Base-by-base conservation (phyloP, 2,888 invertebrate genomes). In the Alloplasta piceator region DNA sequence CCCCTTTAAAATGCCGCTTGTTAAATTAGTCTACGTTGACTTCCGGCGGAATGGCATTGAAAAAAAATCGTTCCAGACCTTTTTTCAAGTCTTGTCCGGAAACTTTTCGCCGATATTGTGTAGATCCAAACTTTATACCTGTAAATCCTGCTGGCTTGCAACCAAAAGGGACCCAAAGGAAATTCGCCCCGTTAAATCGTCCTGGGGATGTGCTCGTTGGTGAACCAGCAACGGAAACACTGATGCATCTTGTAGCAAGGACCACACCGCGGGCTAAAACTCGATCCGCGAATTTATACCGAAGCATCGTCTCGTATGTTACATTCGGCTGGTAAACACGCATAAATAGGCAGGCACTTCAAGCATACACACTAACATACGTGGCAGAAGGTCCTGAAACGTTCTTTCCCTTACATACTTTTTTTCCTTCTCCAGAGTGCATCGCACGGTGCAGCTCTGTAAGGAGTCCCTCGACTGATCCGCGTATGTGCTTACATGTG, bases 231-330 rank as follows among this genome's bases (percentile, higher is more conserved):
- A 2, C 26, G 26, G 26, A 26, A 26, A 26, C 26, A 55, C 55
- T 14, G 64, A 14, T 43, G 55, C 26, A 78, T 58, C 67, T 63
- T 61, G 52, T 50, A 50, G 72, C 66, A 41, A 58, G 78, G 80
- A 81, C 80, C 80, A 81, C 77, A 78, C 80, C 60, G 73, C 38
- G 39, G 73, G 63, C 73, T 50, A 58, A 38, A 55, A 43, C 60
- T 60, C 72, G 70, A 60, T 39, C 68, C 70, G 64, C 73, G 60
- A 81, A 81, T 81, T 81, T 81, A 81, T 81, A 61, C 67, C 61
- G 67, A 14, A 56, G 71, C 66, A 76, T 67, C 56, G 55, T 72
- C 46, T 64, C 64, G 64, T 63, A 50, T 70, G 58, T 77, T 78
- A 70, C 73, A 52, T 73, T 64, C 72, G 77, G 39, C 41, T 60